Conservation (phyloP, 2,797 vertebrate species). For the Notoglanidium macrostoma region DNA sequence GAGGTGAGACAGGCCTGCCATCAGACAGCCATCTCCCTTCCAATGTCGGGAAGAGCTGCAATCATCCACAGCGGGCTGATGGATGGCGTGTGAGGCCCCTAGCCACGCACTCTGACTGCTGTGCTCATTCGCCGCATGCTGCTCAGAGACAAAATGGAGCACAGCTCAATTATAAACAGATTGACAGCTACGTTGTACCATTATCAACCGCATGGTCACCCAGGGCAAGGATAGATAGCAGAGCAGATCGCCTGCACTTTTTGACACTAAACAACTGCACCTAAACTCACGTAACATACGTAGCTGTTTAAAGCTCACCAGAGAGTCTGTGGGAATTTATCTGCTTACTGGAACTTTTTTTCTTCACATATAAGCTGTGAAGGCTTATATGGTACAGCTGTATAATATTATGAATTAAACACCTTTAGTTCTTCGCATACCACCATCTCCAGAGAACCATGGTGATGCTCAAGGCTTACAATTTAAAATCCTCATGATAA, state of each 20-base stretch:
- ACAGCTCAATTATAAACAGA: slow-evolving; percentile 61
- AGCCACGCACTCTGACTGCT: slow-evolving; percentile 45
- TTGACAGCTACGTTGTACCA: slow-evolving; percentile 54
- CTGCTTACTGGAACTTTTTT: background rate
- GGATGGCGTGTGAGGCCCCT: slow-evolving; percentile 44
- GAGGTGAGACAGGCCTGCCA: slow-evolving; percentile 67
- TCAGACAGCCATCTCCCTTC: slow-evolving; percentile 72
- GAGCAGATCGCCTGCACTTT: slow-evolving; percentile 37
- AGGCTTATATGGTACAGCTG: background rate
- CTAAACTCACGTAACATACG: background rate
- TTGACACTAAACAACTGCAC: background rate
- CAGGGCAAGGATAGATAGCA: slow-evolving; percentile 44
- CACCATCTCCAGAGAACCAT: background rate
- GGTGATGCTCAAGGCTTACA: background rate
- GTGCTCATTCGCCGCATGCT: slow-evolving; percentile 45
- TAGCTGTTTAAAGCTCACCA: background rate
- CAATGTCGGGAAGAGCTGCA: slow-evolving; percentile 62
- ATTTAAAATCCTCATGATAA: background rate
- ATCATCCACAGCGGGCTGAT: slow-evolving; percentile 52
- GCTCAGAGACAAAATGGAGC: slow-evolving; percentile 54
- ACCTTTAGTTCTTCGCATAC: background rate
- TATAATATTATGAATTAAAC: background rate
- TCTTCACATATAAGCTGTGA: too few relatives aligned
- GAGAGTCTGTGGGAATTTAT: background rate
- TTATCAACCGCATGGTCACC: slow-evolving; percentile 53